These are phyloP conservation scores for Holothuria leucospilota DNA, from an alignment of 53 echinoderm and acorn worm species.

Conservation along the genomic window DNA sequence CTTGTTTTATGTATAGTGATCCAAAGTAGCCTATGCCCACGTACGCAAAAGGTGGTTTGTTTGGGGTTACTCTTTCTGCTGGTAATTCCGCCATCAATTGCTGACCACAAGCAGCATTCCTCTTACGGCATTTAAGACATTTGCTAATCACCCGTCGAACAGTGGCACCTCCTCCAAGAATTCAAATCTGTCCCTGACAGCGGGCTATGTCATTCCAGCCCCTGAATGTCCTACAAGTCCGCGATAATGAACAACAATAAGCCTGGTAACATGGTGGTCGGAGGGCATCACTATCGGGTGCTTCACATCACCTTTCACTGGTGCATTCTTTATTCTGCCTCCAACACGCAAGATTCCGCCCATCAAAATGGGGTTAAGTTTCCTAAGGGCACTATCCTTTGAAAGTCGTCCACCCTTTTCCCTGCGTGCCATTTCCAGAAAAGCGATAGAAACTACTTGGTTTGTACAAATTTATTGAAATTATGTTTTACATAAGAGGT, in stretches of 20 bases:
- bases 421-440: too few species aligned
- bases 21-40: constrained; percentile 71
- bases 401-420: too few species aligned
- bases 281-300: constrained; percentile 67
- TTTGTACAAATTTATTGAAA: too few species aligned
- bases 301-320: constrained; percentile 37
- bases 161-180: constrained; percentile 58
- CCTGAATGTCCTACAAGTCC: constrained; percentile 26
- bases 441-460: background rate
- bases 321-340: constrained; percentile 58
- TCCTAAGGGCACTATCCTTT: constrained; percentile 20
- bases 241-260: constrained; percentile 63
- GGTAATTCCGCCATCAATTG: constrained; percentile 76
- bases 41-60: constrained; percentile 64
- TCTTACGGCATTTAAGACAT: constrained; percentile 56
- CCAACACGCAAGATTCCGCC: constrained; percentile 69
- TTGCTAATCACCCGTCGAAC: constrained; percentile 66
- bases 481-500: too few species aligned
- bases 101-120: constrained; percentile 44
- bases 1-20: constrained; percentile 64
- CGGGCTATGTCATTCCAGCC: constrained; percentile 64
- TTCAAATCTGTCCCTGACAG: constrained; percentile 63
- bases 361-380: constrained; percentile 49
- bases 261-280: constrained; percentile 65
- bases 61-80: constrained; percentile 60